phyloP scores from a whole-genome alignment of 2,797 vertebrate species.

The Cryptoprocta ferox region DNA sequence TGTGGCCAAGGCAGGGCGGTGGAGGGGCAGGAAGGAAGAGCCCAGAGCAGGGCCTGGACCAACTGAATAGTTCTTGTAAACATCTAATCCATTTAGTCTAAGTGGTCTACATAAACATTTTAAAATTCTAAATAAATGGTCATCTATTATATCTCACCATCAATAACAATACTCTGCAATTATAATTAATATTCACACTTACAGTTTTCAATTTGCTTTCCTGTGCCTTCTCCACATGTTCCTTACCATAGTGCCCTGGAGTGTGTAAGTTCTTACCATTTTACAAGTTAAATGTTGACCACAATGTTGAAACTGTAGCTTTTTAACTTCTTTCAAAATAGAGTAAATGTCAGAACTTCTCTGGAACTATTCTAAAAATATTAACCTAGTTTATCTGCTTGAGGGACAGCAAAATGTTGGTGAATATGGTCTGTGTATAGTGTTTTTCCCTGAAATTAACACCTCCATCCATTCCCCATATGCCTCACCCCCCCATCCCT shows the following conservation, averaged over 20 bases:
- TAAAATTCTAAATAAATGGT: neutral
- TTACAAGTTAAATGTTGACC: neutral
- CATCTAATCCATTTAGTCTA: neutral
- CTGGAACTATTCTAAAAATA: neutral
- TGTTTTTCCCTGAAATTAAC: neutral
- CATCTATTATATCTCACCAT: neutral
- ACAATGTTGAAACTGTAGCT: neutral
- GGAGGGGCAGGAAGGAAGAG: neutral
- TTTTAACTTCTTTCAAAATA: conserved; percentile 37
- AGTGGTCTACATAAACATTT: neutral
- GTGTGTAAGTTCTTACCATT: neutral
- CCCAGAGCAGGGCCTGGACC: neutral
- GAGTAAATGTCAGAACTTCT: neutral
- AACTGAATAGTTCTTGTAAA: neutral
- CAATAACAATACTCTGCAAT: neutral
- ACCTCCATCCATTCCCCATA: neutral
- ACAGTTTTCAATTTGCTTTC: neutral
- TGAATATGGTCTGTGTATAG: neutral
- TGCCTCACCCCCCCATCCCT: neutral
- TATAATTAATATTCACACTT: neutral
- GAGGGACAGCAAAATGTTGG: neutral
- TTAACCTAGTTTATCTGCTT: conserved; percentile 16
- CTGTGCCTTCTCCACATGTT: neutral
- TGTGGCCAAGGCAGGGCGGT: neutral
- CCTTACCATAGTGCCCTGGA: neutral